A percentile compares a stretch with the other conserved stretches of the same genome.
These are phyloP conservation scores for Stegophylla sp. DNA, from an alignment of 2,888 invertebrate genomes.

Conservation along the genomic window DNA sequence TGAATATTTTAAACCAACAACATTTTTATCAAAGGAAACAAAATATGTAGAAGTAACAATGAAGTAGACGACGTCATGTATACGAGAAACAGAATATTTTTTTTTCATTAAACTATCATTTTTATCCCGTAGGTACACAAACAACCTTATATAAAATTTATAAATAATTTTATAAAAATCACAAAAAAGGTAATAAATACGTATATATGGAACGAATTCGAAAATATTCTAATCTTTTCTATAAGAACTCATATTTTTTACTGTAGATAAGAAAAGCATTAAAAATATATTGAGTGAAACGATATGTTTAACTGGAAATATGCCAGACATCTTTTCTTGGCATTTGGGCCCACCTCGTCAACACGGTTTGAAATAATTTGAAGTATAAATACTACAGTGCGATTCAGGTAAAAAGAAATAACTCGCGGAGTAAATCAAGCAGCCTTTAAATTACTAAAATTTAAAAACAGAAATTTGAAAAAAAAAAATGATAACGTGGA, in stretches of 20 bases:
- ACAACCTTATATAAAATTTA: constrained; percentile 8
- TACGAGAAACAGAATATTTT: neutral
- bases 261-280: constrained; percentile 49
- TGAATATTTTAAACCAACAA: neutral
- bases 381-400: constrained; percentile 38
- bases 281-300: constrained; percentile 58
- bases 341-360: constrained; percentile 18
- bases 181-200: constrained; percentile 38
- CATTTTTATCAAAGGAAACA: neutral
- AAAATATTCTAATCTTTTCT: constrained; percentile 18
- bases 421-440: neutral
- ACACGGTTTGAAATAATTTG: constrained; percentile 40
- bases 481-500: neutral
- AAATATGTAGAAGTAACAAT: constrained; percentile 22
- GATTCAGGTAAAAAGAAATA: constrained; percentile 21
- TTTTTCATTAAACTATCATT: constrained; percentile 18
- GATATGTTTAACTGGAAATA: constrained; percentile 53
- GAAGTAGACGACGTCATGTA: too few relatives aligned
- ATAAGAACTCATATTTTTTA: constrained; percentile 41
- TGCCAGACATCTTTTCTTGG: constrained; percentile 55
- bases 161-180: constrained; percentile 14
- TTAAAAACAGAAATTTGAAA: neutral
- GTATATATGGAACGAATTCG: constrained; percentile 24
- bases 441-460: too few relatives aligned
- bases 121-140: neutral